A percentile compares a stretch with the other conserved stretches of the same genome.
Conservation (phyloP, 1,140 invertebrate species). For the Tenebrio molitor region DNA sequence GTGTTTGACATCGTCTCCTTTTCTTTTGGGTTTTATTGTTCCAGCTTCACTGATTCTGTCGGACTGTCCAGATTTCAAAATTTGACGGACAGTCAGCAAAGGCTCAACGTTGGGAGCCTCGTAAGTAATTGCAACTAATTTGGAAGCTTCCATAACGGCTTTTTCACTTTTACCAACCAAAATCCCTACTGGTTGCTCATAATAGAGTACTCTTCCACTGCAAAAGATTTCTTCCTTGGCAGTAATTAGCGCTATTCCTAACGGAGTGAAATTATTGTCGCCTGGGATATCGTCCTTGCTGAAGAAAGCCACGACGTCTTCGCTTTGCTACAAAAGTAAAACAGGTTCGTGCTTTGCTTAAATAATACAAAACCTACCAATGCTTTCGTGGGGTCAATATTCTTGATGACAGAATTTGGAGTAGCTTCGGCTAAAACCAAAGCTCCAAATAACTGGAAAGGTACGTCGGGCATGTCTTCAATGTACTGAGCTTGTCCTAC, state of each 20-base stretch:
- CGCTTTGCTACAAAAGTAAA: no score
- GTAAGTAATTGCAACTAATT: constrained; percentile 78
- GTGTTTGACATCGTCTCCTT: constrained; percentile 60
- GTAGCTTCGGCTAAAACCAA: constrained; percentile 73
- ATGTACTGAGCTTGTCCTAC: constrained; percentile 81
- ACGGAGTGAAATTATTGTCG: constrained; percentile 71
- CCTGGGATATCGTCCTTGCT: constrained; percentile 85
- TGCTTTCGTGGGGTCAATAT: constrained; percentile 72
- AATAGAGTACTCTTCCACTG: constrained; percentile 70
- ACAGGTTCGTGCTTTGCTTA: constrained; percentile 17
- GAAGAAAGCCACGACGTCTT: constrained; percentile 80
- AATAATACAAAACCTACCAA: constrained; percentile 68
- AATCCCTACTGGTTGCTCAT: constrained; percentile 81
- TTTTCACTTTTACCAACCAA: constrained; percentile 75
- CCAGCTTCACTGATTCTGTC: constrained; percentile 52
- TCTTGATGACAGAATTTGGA: constrained; percentile 68
- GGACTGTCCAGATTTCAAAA: constrained; percentile 55
- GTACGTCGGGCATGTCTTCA: constrained; percentile 71
- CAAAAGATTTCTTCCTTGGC: constrained; percentile 71
- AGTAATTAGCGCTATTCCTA: constrained; percentile 56
- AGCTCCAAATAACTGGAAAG: constrained; percentile 74
- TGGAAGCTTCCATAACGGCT: constrained; percentile 74
- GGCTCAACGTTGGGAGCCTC: constrained; percentile 67
- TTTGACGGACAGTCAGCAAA: constrained; percentile 75
- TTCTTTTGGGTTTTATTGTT: constrained; percentile 52